Evolutionary conservation across 2,797 vertebrate species (phyloP).

Genomic region (Anisognathus igniventris): DNA sequence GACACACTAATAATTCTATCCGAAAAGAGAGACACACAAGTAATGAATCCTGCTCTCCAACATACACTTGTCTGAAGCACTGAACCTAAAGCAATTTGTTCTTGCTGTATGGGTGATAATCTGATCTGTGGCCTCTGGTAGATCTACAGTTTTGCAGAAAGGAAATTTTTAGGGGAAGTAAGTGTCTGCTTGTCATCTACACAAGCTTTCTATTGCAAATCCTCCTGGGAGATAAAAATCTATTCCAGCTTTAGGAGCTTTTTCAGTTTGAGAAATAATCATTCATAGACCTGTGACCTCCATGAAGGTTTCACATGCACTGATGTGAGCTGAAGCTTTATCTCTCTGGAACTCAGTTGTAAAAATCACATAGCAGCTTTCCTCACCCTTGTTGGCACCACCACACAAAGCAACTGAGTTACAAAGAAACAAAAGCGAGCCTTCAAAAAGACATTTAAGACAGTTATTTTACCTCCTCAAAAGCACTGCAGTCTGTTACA

Average conservation of each 20-base stretch:
- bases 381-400: background rate
- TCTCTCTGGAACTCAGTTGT: background rate
- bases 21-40: background rate
- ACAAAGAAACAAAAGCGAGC: background rate
- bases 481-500: conserved; percentile 83
- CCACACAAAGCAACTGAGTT: background rate
- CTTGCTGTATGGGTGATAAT: background rate
- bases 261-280: background rate
- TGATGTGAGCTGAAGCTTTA: background rate
- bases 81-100: background rate
- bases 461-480: conserved; percentile 81
- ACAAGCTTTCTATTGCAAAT: background rate
- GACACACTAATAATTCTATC: background rate
- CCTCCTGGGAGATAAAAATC: background rate
- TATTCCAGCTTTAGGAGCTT: background rate
- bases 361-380: background rate
- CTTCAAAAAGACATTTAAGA: background rate
- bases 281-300: background rate
- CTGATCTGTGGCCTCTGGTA: background rate
- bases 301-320: background rate
- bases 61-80: background rate
- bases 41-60: background rate
- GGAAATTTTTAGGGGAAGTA: background rate
- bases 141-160: background rate
- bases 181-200: background rate